These are phyloP conservation scores for Hylaeus anthracinus DNA, from an alignment of 1,140 invertebrate genomes.

Conservation along the genomic window DNA sequence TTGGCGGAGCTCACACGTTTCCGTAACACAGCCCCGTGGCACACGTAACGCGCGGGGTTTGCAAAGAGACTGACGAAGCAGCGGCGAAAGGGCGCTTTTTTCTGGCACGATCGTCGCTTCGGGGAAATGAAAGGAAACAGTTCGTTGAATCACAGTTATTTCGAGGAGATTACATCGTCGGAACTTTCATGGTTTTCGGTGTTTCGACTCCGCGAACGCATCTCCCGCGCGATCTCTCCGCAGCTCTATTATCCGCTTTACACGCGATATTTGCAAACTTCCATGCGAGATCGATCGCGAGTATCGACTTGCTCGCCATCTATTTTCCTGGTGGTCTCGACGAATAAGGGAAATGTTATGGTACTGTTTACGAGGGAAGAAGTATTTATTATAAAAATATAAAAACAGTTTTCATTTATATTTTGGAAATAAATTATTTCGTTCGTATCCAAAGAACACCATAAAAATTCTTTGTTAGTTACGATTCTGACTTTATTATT, in stretches of 20 bases:
- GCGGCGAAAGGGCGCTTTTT: neutral
- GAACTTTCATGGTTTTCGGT: neutral
- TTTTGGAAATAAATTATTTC: too few relatives aligned
- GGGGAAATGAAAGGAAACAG: neutral
- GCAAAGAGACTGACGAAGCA: neutral
- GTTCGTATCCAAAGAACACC: too few relatives aligned
- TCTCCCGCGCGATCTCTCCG: neutral
- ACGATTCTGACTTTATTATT: too few relatives aligned
- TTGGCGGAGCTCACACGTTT: neutral
- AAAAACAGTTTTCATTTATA: too few relatives aligned
- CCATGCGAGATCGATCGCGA: neutral
- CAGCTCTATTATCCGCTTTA: neutral
- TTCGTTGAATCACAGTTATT: neutral
- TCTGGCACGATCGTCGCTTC: neutral
- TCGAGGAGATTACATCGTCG: neutral
- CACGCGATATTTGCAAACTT: slow-evolving; percentile 6
- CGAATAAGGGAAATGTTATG: too few relatives aligned
- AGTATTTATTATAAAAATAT: too few relatives aligned
- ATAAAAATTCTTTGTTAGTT: too few relatives aligned
- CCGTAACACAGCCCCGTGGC: neutral
- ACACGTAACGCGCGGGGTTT: neutral
- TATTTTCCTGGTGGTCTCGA: too few relatives aligned
- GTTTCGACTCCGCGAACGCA: neutral
- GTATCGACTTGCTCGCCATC: too few relatives aligned
- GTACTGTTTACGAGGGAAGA: too few relatives aligned